Evolutionary conservation across 2,797 vertebrate genomes (phyloP).

Genomic region (Danio kyathit): DNA sequence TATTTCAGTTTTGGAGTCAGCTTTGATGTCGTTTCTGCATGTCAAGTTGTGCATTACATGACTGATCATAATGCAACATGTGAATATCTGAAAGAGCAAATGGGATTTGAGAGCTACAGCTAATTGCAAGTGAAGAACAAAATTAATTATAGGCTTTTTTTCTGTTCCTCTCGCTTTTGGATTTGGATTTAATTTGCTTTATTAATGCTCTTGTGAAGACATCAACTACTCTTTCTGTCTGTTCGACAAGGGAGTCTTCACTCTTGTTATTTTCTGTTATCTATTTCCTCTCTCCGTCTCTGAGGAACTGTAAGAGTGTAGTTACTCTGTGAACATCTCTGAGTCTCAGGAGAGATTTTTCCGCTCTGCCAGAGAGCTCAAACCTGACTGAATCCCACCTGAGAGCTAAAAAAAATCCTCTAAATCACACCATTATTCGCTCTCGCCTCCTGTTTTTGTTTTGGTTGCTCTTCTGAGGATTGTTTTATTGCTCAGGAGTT

Average conservation of each 20-base stretch:
- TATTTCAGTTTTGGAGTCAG: too few species aligned
- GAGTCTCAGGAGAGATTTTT: conserved; percentile 19
- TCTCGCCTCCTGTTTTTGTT: conserved; percentile 33
- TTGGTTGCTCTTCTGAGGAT: not conserved
- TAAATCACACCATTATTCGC: conserved; percentile 25
- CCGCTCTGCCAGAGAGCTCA: conserved; percentile 3
- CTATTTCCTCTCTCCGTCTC: not conserved
- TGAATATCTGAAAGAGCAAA: not conserved
- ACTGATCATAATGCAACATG: too few species aligned
- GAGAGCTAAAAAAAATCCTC: conserved; percentile 2
- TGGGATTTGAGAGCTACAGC: not conserved
- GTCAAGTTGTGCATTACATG: too few species aligned
- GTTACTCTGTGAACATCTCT: conserved; percentile 13
- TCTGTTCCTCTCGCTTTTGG: not conserved
- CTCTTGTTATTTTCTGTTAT: not conserved
- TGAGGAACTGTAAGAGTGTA: not conserved
- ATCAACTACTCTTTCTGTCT: conserved; percentile 21
- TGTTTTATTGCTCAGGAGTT: conserved; percentile 11
- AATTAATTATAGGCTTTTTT: not conserved
- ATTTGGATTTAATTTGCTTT: conserved; percentile 4
- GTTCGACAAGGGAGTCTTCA: not conserved
- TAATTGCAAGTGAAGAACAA: not conserved
- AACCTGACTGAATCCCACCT: conserved; percentile 19
- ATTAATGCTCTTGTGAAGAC: conserved; percentile 17
- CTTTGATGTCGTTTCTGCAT: too few species aligned